These are phyloP conservation scores for Eciton burchellii DNA, from an alignment of 1,140 invertebrate genomes.

Conservation along the genomic window DNA sequence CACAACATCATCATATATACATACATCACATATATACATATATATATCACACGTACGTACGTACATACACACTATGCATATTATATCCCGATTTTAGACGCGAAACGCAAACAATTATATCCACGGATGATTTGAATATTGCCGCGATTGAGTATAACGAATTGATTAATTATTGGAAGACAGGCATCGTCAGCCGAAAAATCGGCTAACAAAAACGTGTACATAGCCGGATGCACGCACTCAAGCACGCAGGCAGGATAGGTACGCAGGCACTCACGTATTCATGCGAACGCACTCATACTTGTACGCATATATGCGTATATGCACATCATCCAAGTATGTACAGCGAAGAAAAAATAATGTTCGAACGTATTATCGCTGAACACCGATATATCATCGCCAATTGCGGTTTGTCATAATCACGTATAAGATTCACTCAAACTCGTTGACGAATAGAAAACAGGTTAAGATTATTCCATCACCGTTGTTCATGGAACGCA, in stretches of 20 bases:
- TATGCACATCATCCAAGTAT: conserved; percentile 32
- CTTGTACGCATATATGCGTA: background rate
- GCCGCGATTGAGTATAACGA: conserved; percentile 29
- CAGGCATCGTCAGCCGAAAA: conserved; percentile 14
- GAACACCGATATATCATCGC: too few relatives aligned
- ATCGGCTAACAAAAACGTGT: conserved; percentile 61
- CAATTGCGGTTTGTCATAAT: conserved; percentile 66
- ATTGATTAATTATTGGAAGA: conserved; percentile 3
- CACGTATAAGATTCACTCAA: conserved; percentile 71
- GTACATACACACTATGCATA: background rate
- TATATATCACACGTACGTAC: background rate
- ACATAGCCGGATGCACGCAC: conserved; percentile 61
- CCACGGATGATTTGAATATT: conserved; percentile 12
- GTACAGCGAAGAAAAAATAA: conserved; percentile 45
- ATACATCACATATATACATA: background rate
- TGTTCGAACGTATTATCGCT: conserved; percentile 35
- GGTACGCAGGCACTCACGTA: conserved; percentile 7
- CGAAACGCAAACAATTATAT: background rate
- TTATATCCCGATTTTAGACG: too few relatives aligned
- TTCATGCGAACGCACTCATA: conserved; percentile 17
- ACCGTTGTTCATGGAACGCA: background rate
- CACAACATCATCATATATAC: background rate
- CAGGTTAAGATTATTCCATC: background rate
- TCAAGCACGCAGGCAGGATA: background rate
- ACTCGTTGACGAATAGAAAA: conserved; percentile 1